phyloP scores from a whole-genome alignment of 2,888 invertebrate species.

The Margaritifera margaritifera region DNA sequence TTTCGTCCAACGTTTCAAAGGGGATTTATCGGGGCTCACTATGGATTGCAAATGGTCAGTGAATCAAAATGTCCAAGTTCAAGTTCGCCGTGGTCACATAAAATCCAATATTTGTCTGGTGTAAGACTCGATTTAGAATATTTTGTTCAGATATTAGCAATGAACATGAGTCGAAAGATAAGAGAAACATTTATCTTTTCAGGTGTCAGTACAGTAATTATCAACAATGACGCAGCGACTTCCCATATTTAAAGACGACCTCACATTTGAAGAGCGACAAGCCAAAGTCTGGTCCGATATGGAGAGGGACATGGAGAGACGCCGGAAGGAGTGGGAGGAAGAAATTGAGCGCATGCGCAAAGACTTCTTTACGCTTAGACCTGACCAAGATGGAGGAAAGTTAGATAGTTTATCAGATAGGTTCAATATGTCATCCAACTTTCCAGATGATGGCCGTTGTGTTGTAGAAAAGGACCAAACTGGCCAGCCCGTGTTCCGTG shows the following conservation, averaged over 20 bases:
- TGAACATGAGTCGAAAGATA: background rate
- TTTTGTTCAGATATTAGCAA: too few species aligned
- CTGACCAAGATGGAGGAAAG: conserved; percentile 45
- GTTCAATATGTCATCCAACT: conserved; percentile 43
- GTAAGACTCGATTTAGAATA: too few species aligned
- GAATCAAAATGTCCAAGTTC: too few species aligned
- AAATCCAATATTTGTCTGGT: too few species aligned
- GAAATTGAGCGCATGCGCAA: conserved; percentile 69
- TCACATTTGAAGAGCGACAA: conserved; percentile 69
- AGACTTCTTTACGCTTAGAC: conserved; percentile 69
- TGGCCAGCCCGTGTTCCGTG: conserved; percentile 58
- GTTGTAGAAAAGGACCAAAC: conserved; percentile 55
- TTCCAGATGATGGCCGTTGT: conserved; percentile 47
- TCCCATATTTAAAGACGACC: conserved; percentile 68
- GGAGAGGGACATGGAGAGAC: conserved; percentile 66
- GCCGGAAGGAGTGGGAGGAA: conserved; percentile 67
- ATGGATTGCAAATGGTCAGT: too few species aligned
- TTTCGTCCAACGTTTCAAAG: too few species aligned
- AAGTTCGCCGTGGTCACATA: too few species aligned
- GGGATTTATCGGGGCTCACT: too few species aligned
- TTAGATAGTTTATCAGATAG: conserved; percentile 49
- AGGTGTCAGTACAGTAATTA: conserved; percentile 16
- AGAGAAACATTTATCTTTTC: conserved; percentile 20
- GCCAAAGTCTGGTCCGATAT: conserved; percentile 66
- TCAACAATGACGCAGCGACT: conserved; percentile 62